Conservation (phyloP, 2,113 vertebrate species). For the Cacatua alba region DNA sequence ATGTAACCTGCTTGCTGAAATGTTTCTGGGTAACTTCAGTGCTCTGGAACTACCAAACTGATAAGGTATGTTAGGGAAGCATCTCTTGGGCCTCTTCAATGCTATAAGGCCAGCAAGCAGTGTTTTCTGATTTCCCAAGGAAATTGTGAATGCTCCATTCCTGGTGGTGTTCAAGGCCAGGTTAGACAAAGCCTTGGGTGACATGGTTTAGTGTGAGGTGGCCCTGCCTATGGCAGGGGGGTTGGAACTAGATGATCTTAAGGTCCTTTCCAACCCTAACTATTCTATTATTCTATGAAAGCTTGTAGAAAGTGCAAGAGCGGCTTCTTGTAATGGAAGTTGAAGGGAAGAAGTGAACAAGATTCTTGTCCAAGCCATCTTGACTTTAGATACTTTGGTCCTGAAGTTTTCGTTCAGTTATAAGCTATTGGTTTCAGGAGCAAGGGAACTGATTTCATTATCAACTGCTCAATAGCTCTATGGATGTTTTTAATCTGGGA, state of each 20-base stretch:
- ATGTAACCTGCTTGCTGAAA: background rate
- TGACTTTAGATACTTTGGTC: background rate
- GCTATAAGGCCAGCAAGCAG: background rate
- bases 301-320: background rate
- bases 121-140: background rate
- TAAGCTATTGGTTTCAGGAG: background rate
- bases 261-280: too few species aligned
- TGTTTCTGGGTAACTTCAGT: background rate
- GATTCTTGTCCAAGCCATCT: background rate
- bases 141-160: too few species aligned
- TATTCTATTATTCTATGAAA: background rate
- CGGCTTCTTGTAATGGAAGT: background rate
- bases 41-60: background rate
- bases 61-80: background rate
- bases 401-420: background rate
- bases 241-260: too few species aligned
- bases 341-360: background rate
- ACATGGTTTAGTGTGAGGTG: too few species aligned
- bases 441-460: background rate
- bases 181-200: too few species aligned
- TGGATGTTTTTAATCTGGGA: background rate
- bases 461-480: background rate
- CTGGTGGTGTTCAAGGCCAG: too few species aligned
- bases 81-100: background rate
- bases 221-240: too few species aligned